Base-by-base conservation (phyloP, 2,113 vertebrate genomes). In the Lycocorax pyrrhopterus region DNA sequence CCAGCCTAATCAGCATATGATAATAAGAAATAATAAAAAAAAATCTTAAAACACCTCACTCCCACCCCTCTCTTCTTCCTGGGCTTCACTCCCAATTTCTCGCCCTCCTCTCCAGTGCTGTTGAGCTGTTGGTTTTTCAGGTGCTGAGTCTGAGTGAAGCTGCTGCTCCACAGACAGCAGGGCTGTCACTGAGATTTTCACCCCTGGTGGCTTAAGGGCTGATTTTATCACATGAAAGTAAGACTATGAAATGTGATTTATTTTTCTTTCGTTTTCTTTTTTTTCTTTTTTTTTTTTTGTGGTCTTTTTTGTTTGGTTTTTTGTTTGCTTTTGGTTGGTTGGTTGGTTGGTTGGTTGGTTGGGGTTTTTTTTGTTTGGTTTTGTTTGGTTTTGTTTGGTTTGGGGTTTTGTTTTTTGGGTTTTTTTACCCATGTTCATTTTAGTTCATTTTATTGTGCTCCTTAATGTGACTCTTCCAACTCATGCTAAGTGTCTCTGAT, bases 91-190 rank as follows among this genome's bases (percentile, higher is more conserved):
- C n/a, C 18, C 7, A 7, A 1, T 35, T 74, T 46, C 77, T 64
- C n/a, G 8, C 44, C 11, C 25, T 74, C 17, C 19, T 60, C 16
- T 27, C 32, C 1, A 23, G 33, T 0, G 1, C 16, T 6, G 1
- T 10, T 32, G 60, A 20, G 20, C 17, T 68, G 23, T 8, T 59
- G 55, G 1, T 4, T 60, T 12, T n/a, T 60, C 53, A 30, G 19
- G 29, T 17, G 46, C 60, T 59, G 60, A 27, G 35, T 51, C 22
- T 58, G 51, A 16, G 39, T 7, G 22, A 59, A 75, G 13, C 23
- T 59, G 60, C 46, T 82, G 53, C 13, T 37, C 39, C 53, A 39
- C 12, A 41, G 14, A 32, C 49, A 47, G 1, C 4, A 14, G 8
- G 27, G 2, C 6, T 63, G 37, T 4, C 5, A 37, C 35, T 12